A percentile compares a stretch with the other conserved stretches of the same genome.
phyloP scores from a whole-genome alignment of 2,888 invertebrate species.

The Odontocolon sp. region DNA sequence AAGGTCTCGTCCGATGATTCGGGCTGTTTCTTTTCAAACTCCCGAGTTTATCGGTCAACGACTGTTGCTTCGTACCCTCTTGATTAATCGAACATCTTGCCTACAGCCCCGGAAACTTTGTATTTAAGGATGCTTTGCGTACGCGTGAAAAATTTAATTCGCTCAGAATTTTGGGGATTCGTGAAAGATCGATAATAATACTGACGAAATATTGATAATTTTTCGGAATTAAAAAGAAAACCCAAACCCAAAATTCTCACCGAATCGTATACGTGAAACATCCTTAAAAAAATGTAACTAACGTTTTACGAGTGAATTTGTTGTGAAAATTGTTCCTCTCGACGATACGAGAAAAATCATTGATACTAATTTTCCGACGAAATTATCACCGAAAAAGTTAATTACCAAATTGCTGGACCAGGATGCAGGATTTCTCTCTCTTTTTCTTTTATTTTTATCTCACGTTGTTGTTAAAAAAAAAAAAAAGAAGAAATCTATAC shows the following conservation, averaged over 20 bases:
- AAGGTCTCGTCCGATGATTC: conserved; percentile 70
- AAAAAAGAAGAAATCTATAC: neutral
- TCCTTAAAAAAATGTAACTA: too few species aligned
- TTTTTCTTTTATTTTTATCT: conserved; percentile 3
- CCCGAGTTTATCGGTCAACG: conserved; percentile 74
- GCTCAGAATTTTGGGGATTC: too few species aligned
- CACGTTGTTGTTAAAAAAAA: neutral
- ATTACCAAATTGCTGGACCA: neutral
- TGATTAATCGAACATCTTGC: conserved; percentile 69
- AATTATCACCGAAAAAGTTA: neutral
- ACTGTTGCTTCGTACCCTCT: conserved; percentile 66
- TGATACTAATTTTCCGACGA: too few species aligned
- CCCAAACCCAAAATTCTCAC: too few species aligned
- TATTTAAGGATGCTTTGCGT: too few species aligned
- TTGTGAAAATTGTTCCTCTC: conserved; percentile 10
- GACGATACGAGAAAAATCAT: too few species aligned
- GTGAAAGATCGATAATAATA: too few species aligned
- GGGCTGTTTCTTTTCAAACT: conserved; percentile 71
- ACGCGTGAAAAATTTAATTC: too few species aligned
- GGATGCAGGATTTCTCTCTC: neutral
- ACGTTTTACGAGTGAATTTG: conserved; percentile 1
- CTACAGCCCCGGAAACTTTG: conserved; percentile 38
- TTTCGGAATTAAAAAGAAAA: too few species aligned
- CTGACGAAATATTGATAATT: too few species aligned
- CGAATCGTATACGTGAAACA: too few species aligned